phyloP scores from a whole-genome alignment of 2,888 invertebrate species.

The Aphrophora alni region DNA sequence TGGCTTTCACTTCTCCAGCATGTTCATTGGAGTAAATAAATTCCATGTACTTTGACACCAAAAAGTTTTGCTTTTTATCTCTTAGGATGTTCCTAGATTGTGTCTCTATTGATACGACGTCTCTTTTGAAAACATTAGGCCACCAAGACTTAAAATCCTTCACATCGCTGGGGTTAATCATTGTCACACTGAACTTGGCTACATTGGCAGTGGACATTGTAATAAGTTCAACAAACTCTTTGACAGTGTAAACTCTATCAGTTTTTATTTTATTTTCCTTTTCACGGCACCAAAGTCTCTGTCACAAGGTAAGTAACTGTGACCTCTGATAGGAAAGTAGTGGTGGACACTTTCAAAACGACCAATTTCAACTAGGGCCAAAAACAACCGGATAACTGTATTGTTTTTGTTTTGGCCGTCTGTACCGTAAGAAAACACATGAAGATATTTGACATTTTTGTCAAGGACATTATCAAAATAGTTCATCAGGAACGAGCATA shows the following conservation, averaged over 20 bases:
- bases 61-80: neutral
- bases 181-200: slow-evolving; percentile 13
- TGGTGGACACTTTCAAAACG: no score
- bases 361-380: no score
- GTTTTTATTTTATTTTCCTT: slow-evolving; percentile 24
- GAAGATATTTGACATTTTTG: no score
- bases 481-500: no score
- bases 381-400: no score
- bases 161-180: neutral
- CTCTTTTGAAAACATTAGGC: slow-evolving; percentile 20
- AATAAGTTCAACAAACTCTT: slow-evolving; percentile 28
- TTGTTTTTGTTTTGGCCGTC: no score
- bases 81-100: neutral
- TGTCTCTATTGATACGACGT: slow-evolving; percentile 23
- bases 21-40: slow-evolving; percentile 23
- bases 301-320: slow-evolving; percentile 23
- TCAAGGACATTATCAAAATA: no score
- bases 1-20: slow-evolving; percentile 14
- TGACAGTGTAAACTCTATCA: slow-evolving; percentile 28
- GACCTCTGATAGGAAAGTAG: slow-evolving; percentile 32
- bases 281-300: slow-evolving; percentile 23
- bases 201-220: neutral
- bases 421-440: no score
- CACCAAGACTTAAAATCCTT: slow-evolving; percentile 30
- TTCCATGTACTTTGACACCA: slow-evolving; percentile 9